These are phyloP conservation scores for Virgularia gustaviana DNA, from an alignment of 92 coral and sea anemone species.

Conservation along the genomic window DNA sequence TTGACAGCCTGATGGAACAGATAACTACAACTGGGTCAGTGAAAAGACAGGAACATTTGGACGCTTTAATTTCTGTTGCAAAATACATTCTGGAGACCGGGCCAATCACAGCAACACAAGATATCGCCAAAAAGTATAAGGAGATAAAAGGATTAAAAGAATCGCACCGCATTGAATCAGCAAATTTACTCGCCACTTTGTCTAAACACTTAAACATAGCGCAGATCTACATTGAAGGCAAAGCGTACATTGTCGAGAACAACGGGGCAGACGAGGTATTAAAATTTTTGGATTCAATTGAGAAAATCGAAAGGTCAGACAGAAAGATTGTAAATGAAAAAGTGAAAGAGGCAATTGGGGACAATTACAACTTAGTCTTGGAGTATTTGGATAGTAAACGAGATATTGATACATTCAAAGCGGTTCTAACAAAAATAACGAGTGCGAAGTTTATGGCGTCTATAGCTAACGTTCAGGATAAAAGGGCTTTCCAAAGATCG, in stretches of 20 bases:
- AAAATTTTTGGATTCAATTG: background rate
- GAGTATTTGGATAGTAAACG: background rate
- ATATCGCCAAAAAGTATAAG: conserved; percentile 35
- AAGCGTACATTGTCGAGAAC: background rate
- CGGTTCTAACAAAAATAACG: background rate
- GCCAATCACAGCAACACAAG: background rate
- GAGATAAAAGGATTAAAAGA: conserved; percentile 22
- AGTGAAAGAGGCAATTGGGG: background rate
- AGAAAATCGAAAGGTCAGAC: background rate
- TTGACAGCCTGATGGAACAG: conserved; percentile 32
- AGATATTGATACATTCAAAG: background rate
- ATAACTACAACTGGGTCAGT: background rate
- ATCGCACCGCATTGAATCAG: conserved; percentile 4
- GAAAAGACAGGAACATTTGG: conserved; percentile 1
- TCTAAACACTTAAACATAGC: conserved; percentile 51
- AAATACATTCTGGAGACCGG: background rate
- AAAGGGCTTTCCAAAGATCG: background rate
- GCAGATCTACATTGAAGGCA: background rate
- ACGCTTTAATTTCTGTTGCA: background rate
- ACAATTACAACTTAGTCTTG: background rate
- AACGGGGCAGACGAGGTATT: background rate
- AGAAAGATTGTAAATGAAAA: background rate
- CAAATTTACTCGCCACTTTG: conserved; percentile 49
- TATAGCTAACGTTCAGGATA: no score
- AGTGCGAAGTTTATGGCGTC: background rate